phyloP scores from a whole-genome alignment of 2,797 vertebrate species.

The Adelosebastes latens region DNA sequence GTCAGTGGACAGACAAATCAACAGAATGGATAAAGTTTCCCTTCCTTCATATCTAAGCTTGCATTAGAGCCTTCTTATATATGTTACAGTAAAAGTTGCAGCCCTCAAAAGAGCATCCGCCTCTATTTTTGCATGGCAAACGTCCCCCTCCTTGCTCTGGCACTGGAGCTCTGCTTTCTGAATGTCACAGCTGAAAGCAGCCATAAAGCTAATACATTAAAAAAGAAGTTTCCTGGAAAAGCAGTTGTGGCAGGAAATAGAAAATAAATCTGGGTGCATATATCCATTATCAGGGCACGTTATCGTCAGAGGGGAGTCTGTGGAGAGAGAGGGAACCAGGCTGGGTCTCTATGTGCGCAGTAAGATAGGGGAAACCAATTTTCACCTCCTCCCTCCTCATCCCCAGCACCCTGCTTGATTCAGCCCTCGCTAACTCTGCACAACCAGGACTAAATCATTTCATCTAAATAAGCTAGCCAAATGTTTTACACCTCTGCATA shows the following conservation, averaged over 20 bases:
- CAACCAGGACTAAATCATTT: conserved; percentile 75
- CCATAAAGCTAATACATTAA: conserved; percentile 66
- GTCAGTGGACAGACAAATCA: conserved; percentile 30
- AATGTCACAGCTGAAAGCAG: conserved; percentile 67
- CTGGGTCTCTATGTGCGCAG: conserved; percentile 74
- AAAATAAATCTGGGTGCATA: conserved; percentile 84
- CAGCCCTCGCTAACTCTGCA: conserved; percentile 71
- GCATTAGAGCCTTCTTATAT: conserved; percentile 29
- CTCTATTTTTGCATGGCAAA: conserved; percentile 46
- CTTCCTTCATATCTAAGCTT: conserved; percentile 20
- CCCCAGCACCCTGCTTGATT: conserved; percentile 72
- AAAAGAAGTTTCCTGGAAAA: conserved; percentile 72
- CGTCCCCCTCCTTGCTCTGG: conserved; percentile 33
- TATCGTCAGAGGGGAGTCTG: conserved; percentile 75
- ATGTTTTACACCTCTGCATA: conserved; percentile 85
- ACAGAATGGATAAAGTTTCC: conserved; percentile 36
- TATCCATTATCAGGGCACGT: conserved; percentile 80
- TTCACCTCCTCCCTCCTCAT: conserved; percentile 72
- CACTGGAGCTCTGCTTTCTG: conserved; percentile 43
- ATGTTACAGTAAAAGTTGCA: conserved; percentile 31
- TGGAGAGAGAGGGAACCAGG: conserved; percentile 63
- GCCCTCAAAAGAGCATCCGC: conserved; percentile 33
- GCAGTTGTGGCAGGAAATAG: conserved; percentile 77
- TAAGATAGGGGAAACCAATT: conserved; percentile 84
- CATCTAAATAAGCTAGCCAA: conserved; percentile 84